Base-by-base conservation (phyloP, 2,888 invertebrate genomes). In the Schrankia costaestrigalis region DNA sequence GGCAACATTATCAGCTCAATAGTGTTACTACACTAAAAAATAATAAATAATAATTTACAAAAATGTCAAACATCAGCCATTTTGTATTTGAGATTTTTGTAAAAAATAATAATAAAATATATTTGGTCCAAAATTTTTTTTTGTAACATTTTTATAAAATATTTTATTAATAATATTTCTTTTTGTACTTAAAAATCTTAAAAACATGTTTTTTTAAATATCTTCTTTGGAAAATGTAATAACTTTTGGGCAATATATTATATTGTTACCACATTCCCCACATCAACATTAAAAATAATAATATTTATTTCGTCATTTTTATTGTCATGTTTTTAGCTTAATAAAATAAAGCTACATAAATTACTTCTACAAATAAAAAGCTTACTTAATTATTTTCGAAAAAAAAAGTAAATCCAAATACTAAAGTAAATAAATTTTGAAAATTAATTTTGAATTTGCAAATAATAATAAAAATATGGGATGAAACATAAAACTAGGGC, bases 21-120 rank as follows among this genome's bases (percentile, higher is more conserved):
- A 57, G 49, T 41, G 48, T 56, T 55, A 48, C 52, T 10, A 31
- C 39, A 40, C 24, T 40, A 41, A 39, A 57, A 41, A 42, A 46
- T 53, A 33, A 37, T 46, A 40, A 44, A 35, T 41, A 13, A 22
- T 40, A 41, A 44, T 51, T 46, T 31, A 58, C 77, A 85, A 85
- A 86, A 85, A 85, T 81, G 71, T 85, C 86, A 78, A 77, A 68
- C 72, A 74, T 80, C 86, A 86, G 86, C 86, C 86, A 86, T 85
- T 56, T 64, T 64, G 50, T 60, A 70, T 69, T 73, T 77, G 80
- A 86, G 76, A 85, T 84, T 85, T 85, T 86, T 83, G 72, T 50
- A 40, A 46, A 49, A 47, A 23, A 23, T 4, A 24, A 29, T 19
- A 33, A 61, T 58, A 46, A 52, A 60, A 58, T 35, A 25, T 60